Evolutionary conservation across 2,113 vertebrate genomes (phyloP), one percentile per base, ranked within the genome.

Genomic region (Nymphicus hollandicus): DNA sequence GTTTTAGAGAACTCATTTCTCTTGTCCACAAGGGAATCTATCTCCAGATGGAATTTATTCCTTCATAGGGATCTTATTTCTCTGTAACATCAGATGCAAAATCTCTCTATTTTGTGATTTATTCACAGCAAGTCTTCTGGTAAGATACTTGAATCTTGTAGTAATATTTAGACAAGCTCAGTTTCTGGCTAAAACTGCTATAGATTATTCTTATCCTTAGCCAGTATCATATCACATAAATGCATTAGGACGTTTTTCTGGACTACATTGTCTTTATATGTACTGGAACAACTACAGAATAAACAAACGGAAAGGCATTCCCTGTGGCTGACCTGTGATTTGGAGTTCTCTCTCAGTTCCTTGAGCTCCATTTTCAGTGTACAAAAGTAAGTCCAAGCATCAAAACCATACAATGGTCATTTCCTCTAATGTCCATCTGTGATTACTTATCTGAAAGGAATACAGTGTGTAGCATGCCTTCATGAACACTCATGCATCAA

Each of bases 161-260:
- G 66, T 63, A 89, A 68, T 83, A 66, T 41, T 85, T 66, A 94
- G 61, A 71, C n/a, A 6, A 73, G 81, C 31, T 76, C 52, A 71
- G 46, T 60, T 93, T 90, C 82, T 87, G 78, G 70, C 66, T 95
- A 76, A 89, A 76, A 56, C 50, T 31, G 56, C 81, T 95, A 61
- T 43, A 88, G 74, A 86, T 80, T 82, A 94, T 92, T 85, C 41
- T n/a, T 68, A 74, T 81, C 87, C 84, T 86, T 50, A 58, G 77
- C 88, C 78, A 84, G 56, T 74, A 96, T 92, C 77, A 56, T 65
- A 94, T 88, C 81, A 88, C 60, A 77, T 46, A 81, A 89, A 94
- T 72, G 60, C 60, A 93, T 88, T 56, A 86, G 84, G 79, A 96
- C 92, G 53, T 94, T 96, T 97, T 95, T 86, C 92, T 97, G 77